Evolutionary conservation across 2,888 invertebrate species (phyloP), one percentile per base, ranked within the genome.

Genomic region (Xanthorhoe spadicearia): DNA sequence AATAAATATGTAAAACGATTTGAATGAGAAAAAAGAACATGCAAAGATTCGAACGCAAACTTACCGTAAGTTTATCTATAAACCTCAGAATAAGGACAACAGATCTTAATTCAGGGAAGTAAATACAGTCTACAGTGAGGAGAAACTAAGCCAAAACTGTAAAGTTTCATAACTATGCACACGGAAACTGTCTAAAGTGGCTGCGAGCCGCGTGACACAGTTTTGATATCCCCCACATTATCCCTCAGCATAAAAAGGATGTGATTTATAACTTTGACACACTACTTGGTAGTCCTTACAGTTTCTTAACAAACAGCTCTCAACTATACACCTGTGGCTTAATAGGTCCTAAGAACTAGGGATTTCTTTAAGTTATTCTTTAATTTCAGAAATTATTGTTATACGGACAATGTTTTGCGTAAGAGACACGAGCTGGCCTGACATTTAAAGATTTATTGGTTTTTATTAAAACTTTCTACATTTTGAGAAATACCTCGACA

Each of bases 381-480:
- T 58, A 18, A 65, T 56, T 55, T 57, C 17, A 35, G 49, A 32
- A 57, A 63, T 52, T 2, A 13, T 23, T 7, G 9, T 17, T 32
- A 63, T n/a, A 52, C 38, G 54, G 55, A 51, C 46, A 15, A 23
- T 52, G 48, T 52, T 61, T 61, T 62, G 54, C 54, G 49, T 50
- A 62, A 52, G 49, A 50, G 46, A 48, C 46, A 59, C n/a, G 56
- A 35, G 55, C 8, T 9, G 38, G 13, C 48, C 35, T 67, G 67
- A 56, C 67, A 62, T 63, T 67, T 63, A 23, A 13, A 46, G n/a
- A 60, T 67, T 63, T 56, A 67, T 67, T 49, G 67, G n/a, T 38
- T 51, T 51, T 38, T 17, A 8, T 58, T 15, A 4, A 62, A 63
- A 67, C 63, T 67, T 67, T 67, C 67, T 67, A 56, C 13, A 38